Conservation (phyloP, 53 echinoderm and acorn worm species). For the Echinarachnius parma region DNA sequence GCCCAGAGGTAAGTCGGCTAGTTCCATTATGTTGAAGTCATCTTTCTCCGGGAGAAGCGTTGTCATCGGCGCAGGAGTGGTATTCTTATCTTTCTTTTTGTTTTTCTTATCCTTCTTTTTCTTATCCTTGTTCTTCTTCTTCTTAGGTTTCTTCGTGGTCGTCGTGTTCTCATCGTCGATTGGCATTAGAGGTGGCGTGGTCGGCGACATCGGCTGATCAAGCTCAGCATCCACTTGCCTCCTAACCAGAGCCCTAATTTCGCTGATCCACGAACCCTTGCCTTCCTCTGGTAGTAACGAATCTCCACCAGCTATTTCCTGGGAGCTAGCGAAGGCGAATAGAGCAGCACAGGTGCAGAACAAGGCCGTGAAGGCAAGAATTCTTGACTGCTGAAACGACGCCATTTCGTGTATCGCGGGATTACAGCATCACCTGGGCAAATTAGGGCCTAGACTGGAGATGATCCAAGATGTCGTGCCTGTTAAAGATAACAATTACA, state of each 20-base stretch:
- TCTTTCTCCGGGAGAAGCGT: neutral
- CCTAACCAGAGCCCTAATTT: slow-evolving; percentile 22
- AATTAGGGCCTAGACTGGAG: too few relatives aligned
- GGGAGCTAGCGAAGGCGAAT: neutral
- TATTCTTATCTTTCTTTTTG: slow-evolving; percentile 24
- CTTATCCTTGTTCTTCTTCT: slow-evolving; percentile 31
- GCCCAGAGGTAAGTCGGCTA: neutral
- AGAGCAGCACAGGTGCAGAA: too few relatives aligned
- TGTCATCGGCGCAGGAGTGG: slow-evolving; percentile 17
- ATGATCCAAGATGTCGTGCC: too few relatives aligned
- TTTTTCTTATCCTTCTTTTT: slow-evolving; percentile 18
- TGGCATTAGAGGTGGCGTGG: neutral
- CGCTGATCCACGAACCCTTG: slow-evolving; percentile 7
- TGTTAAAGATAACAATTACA: too few relatives aligned
- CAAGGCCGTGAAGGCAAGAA: too few relatives aligned
- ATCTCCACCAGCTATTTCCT: neutral
- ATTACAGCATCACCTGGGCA: too few relatives aligned
- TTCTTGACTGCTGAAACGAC: too few relatives aligned
- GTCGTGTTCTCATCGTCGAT: slow-evolving; percentile 1
- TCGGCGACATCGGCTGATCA: slow-evolving; percentile 3
- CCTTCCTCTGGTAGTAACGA: slow-evolving; percentile 1
- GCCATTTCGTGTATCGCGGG: too few relatives aligned
- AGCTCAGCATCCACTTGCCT: slow-evolving; percentile 14
- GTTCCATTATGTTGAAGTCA: neutral
- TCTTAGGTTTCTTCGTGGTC: slow-evolving; percentile 41